Evolutionary conservation across 2,888 invertebrate species (phyloP), one percentile per base, ranked within the genome.

Genomic region (Orchesella flavescens): DNA sequence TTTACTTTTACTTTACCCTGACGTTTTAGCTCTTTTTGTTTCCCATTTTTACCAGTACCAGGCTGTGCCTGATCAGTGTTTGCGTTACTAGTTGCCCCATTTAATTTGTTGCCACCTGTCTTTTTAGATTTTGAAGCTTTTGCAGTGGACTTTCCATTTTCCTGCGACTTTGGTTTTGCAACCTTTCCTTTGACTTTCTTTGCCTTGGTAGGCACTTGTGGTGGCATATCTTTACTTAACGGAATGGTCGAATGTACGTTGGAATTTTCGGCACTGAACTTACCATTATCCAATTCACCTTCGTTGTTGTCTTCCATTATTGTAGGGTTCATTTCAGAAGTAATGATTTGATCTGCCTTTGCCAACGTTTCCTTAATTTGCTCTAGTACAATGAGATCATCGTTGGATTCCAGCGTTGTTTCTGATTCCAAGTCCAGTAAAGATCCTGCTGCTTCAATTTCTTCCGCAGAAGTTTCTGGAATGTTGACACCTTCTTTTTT

Each of bases 1-100:
- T 71, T 65, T 59, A 46, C 53, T 15, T 61, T 78, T 59, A n/a
- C 49, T 81, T 83, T 81, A 53, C 75, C 65, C 21, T 77, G 79
- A 71, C 72, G 84, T 21, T 66, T 63, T 65, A 63, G 15, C 1
- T 63, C 74, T 57, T 46, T 68, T 55, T 76, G 75, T 68, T 69
- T 73, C 5, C 21, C 68, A 24, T 17, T 66, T 44, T 68, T 66
- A 23, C 46, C 21, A 57, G 55, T 71, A 9, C n/a, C 34, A 71
- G 19, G 10, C 43, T 17, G 15, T 23, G 24, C 21, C 49, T 68
- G 66, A 15, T 21, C 1, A 12, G 7, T 44, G 12, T 66, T 66
- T 12, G n/a, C 66, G 19, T 43, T 44, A 19, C n/a, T 43, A 34
- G 3, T 63, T 68, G 23, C 23, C 21, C 68, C 53, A 21, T 68